Conservation (phyloP, 2,113 vertebrate genomes). For the Syrmaticus mikado region DNA sequence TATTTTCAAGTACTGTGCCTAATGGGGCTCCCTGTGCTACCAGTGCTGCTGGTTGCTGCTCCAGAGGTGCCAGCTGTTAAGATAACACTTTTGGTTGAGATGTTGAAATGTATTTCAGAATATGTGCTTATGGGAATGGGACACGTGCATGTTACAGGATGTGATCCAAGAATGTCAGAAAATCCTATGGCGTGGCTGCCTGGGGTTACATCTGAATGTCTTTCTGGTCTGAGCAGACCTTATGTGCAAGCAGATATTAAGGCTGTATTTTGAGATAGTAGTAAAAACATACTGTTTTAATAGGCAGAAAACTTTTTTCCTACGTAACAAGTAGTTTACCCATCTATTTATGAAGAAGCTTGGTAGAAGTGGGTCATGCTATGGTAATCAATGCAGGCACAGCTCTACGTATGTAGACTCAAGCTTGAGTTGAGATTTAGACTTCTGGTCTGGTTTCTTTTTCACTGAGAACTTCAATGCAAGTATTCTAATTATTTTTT, state of each 20-base stretch:
- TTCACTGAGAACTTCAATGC: background rate
- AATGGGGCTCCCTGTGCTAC: background rate
- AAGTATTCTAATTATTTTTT: background rate
- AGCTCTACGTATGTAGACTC: background rate
- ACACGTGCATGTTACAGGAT: background rate
- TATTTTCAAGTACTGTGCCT: background rate
- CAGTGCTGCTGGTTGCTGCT: background rate
- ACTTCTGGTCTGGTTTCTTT: background rate
- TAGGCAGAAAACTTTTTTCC: background rate
- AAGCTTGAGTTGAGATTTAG: background rate
- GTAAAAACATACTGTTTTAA: background rate
- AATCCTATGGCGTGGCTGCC: background rate
- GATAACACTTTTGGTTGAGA: background rate
- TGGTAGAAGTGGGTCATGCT: background rate
- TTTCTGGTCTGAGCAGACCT: background rate
- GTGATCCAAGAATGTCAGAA: background rate
- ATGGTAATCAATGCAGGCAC: background rate
- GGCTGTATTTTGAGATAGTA: background rate
- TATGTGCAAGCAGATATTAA: fast-evolving
- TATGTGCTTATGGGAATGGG: background rate
- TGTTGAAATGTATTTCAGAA: background rate
- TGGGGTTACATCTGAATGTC: background rate
- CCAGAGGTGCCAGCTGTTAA: background rate
- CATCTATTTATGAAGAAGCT: background rate
- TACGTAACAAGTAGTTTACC: background rate